A percentile compares a stretch with the other conserved stretches of the same genome.
phyloP scores from a whole-genome alignment of 2,797 vertebrate genomes.

The Orestias chungarensis region DNA sequence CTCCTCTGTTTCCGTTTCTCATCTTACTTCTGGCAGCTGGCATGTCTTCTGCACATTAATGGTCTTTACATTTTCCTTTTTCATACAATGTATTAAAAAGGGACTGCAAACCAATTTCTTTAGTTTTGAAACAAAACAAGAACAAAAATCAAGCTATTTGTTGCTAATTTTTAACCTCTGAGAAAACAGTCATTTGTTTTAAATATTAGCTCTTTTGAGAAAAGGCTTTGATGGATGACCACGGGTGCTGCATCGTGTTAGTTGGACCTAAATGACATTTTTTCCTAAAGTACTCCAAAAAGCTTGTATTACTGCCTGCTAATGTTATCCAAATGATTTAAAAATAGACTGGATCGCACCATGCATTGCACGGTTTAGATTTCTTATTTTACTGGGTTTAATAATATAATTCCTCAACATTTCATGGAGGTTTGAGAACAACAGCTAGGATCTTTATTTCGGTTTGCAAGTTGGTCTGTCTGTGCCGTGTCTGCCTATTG shows the following conservation, averaged over 20 bases:
- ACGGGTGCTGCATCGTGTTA: constrained; percentile 16
- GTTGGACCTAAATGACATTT: constrained; percentile 12
- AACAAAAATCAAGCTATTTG: constrained; percentile 27
- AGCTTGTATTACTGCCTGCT: neutral
- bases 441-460: constrained; percentile 70
- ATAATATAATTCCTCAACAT: constrained; percentile 49
- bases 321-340: constrained; percentile 10
- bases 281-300: constrained; percentile 13
- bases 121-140: neutral
- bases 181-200: constrained; percentile 61
- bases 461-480: constrained; percentile 58
- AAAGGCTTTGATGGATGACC: constrained; percentile 58
- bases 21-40: constrained; percentile 24
- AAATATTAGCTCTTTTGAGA: constrained; percentile 38
- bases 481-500: constrained; percentile 39
- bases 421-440: constrained; percentile 25
- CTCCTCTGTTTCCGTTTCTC: constrained; percentile 43
- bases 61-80: neutral
- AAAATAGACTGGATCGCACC: constrained; percentile 9
- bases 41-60: constrained; percentile 31
- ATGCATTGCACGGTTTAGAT: constrained; percentile 27
- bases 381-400: constrained; percentile 35
- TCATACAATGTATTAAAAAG: neutral
- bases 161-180: constrained; percentile 24
- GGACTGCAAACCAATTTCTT: constrained; percentile 25